Evolutionary conservation across 2,797 vertebrate genomes (phyloP).

Genomic region (Periophthalmus magnuspinnatus): DNA sequence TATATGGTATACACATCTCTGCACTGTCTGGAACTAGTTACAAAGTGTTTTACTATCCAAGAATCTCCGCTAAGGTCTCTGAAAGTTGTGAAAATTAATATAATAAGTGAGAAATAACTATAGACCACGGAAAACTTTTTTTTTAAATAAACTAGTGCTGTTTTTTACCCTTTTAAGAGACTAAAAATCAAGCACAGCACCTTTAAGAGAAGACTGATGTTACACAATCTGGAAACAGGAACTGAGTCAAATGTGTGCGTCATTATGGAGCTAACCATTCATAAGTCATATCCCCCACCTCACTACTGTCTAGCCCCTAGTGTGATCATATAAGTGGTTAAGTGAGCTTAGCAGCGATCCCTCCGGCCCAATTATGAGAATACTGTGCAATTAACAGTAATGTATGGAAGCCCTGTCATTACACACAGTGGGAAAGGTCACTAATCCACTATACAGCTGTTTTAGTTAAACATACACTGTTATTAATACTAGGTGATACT

Average conservation of each 20-base stretch:
- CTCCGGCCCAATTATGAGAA: not conserved
- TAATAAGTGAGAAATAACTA: no score
- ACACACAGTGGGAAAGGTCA: not conserved
- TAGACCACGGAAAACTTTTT: no score
- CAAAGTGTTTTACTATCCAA: no score
- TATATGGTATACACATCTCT: no score
- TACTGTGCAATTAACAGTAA: conserved; percentile 1
- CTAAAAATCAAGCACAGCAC: no score
- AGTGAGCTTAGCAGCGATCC: conserved; percentile 7
- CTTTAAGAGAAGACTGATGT: no score
- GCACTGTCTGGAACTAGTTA: no score
- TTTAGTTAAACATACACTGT: not conserved
- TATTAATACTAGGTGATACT: not conserved
- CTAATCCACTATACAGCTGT: not conserved
- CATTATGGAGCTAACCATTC: not conserved
- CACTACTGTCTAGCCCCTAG: not conserved
- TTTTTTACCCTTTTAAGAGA: no score
- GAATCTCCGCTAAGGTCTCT: no score
- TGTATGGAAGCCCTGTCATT: not conserved
- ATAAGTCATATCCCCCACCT: not conserved
- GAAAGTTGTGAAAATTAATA: no score
- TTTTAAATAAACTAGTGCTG: no score
- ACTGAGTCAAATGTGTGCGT: not conserved
- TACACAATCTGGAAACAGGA: no score
- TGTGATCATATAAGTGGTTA: conserved; percentile 17